Conservation (phyloP, 2,888 invertebrate species). For the Macrosiphum euphorbiae region DNA sequence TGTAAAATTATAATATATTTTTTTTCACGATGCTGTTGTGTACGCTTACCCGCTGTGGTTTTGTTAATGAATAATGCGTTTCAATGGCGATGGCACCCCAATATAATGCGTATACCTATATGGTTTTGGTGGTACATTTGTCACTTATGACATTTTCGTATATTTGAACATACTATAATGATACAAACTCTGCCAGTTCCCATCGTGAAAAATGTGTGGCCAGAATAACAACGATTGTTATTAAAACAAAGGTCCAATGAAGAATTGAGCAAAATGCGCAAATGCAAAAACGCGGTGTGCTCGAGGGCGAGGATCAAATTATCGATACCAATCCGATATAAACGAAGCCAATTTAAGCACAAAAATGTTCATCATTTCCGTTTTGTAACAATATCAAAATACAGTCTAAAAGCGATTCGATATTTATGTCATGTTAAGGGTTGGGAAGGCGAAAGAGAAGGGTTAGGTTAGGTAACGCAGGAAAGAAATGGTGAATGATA, state of each 20-base stretch:
- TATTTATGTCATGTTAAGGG: not conserved
- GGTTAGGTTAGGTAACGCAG: not conserved
- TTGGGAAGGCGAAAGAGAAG: not conserved
- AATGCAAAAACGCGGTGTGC: not conserved
- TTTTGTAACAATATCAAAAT: not conserved
- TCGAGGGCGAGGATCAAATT: not conserved
- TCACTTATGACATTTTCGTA: conserved; percentile 28
- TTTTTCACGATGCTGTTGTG: not conserved
- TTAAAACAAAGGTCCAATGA: not conserved
- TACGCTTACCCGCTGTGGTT: not conserved
- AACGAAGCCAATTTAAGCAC: not conserved
- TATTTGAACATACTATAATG: conserved; percentile 15
- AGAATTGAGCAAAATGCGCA: not conserved
- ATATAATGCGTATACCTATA: conserved; percentile 11
- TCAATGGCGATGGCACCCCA: not conserved
- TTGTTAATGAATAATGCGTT: conserved; percentile 12
- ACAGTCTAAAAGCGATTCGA: not conserved
- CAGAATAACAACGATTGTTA: not conserved
- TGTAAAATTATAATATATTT: not conserved
- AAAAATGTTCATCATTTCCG: not conserved
- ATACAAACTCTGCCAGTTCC: not conserved
- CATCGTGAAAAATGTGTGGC: not conserved
- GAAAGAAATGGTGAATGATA: not conserved
- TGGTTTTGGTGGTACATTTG: conserved; percentile 20
- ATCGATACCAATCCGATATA: not conserved